Percentiles rank a stretch among this genome's conserved stretches.
Conservation (phyloP, 2,797 vertebrate genomes). For the Sardinella longiceps region DNA sequence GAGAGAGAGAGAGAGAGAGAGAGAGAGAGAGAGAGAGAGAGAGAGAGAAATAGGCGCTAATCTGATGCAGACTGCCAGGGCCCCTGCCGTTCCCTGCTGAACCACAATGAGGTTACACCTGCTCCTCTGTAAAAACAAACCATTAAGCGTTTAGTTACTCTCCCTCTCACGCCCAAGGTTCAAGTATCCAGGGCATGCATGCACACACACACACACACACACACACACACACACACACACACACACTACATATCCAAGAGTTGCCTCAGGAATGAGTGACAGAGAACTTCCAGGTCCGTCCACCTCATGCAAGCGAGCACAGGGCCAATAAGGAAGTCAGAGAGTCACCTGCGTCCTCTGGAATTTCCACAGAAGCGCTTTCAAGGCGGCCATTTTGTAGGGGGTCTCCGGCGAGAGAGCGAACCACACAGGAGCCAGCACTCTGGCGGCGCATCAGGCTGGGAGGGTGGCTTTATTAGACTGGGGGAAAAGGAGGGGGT, state of each 20-base stretch:
- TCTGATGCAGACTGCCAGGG: slow-evolving; percentile 71
- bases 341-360: slow-evolving; percentile 5
- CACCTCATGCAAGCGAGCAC: not conserved
- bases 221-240: slow-evolving; percentile 24
- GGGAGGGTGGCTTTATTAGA: slow-evolving; percentile 68
- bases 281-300: slow-evolving; percentile 1
- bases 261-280: not conserved
- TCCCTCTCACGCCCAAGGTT: slow-evolving; percentile 40
- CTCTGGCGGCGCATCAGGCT: slow-evolving; percentile 67
- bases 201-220: slow-evolving; percentile 32
- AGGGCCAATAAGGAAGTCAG: not conserved
- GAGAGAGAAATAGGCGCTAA: slow-evolving; percentile 56
- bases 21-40: slow-evolving; percentile 37
- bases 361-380: not conserved
- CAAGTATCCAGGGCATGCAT: slow-evolving; percentile 22
- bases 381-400: slow-evolving; percentile 11
- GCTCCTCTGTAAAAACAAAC: slow-evolving; percentile 61
- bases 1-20: slow-evolving; percentile 29
- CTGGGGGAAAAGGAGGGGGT: slow-evolving; percentile 64
- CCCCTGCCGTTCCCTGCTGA: slow-evolving; percentile 66
- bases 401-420: slow-evolving; percentile 13
- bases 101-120: slow-evolving; percentile 80
- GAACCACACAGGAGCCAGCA: slow-evolving; percentile 53
- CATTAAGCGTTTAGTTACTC: slow-evolving; percentile 48
- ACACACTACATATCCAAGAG: not conserved